Percentiles rank a stretch among this genome's conserved stretches.
Evolutionary conservation across 2,888 invertebrate species (phyloP).

Genomic region (Cephalotes varians): DNA sequence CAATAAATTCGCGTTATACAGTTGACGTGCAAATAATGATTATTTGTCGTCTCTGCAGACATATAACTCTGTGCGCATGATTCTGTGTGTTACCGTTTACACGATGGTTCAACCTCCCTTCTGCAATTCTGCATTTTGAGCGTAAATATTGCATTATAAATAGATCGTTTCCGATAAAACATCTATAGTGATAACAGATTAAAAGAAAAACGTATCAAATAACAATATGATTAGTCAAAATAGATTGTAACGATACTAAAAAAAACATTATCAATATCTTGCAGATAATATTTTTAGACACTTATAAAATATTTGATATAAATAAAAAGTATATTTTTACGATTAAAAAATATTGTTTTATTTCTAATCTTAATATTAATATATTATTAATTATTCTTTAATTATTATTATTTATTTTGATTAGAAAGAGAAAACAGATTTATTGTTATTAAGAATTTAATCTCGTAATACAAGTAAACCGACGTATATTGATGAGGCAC

Average conservation of each 20-base stretch:
- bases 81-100: conserved; percentile 48
- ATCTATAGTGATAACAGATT: background rate
- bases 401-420: background rate
- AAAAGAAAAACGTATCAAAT: conserved; percentile 31
- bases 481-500: background rate
- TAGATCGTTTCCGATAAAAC: conserved; percentile 42
- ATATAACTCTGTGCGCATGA: conserved; percentile 57
- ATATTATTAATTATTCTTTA: background rate
- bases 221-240: conserved; percentile 12
- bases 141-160: conserved; percentile 48
- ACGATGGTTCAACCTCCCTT: conserved; percentile 44
- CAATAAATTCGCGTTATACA: conserved; percentile 59
- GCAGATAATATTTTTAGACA: conserved; percentile 13
- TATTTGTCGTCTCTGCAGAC: conserved; percentile 58
- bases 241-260: background rate
- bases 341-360: background rate
- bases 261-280: background rate
- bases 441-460: background rate
- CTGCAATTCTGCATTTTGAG: conserved; percentile 53
- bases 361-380: background rate
- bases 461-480: background rate
- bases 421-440: background rate
- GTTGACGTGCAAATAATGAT: conserved; percentile 54
- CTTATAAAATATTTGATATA: background rate
- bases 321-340: background rate